Percentiles rank a stretch among this genome's conserved stretches.
phyloP scores from a whole-genome alignment of 2,888 invertebrate species.

The Idaea dimidiata region DNA sequence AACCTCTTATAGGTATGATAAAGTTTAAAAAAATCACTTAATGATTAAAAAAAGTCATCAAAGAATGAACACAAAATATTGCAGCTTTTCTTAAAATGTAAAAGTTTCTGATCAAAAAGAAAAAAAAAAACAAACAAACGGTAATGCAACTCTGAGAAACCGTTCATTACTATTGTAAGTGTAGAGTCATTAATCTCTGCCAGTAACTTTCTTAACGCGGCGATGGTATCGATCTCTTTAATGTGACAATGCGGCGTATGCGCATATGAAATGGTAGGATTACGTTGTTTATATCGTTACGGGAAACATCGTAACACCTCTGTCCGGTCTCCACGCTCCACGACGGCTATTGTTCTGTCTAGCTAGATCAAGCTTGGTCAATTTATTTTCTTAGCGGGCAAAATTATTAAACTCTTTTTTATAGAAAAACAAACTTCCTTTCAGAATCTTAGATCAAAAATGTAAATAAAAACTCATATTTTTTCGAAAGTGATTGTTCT shows the following conservation, averaged over 20 bases:
- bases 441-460: too few species aligned
- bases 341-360: slow-evolving; percentile 57
- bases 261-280: slow-evolving; percentile 51
- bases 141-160: slow-evolving; percentile 20
- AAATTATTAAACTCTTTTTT: too few species aligned
- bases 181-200: slow-evolving; percentile 40
- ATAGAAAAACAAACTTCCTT: too few species aligned
- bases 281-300: slow-evolving; percentile 52
- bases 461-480: too few species aligned
- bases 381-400: too few species aligned
- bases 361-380: too few species aligned
- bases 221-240: slow-evolving; percentile 41
- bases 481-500: too few species aligned
- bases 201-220: slow-evolving; percentile 36
- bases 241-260: slow-evolving; percentile 48
- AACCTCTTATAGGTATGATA: background rate
- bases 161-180: slow-evolving; percentile 37
- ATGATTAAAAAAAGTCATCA: too few species aligned
- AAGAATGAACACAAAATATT: too few species aligned
- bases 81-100: too few species aligned
- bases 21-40: too few species aligned
- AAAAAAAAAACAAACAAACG: slow-evolving; percentile 9
- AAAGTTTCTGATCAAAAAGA: background rate
- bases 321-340: slow-evolving; percentile 36
- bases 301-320: slow-evolving; percentile 40